These are phyloP conservation scores for Elmis aenea DNA, from an alignment of 2,888 invertebrate genomes.

Conservation along the genomic window DNA sequence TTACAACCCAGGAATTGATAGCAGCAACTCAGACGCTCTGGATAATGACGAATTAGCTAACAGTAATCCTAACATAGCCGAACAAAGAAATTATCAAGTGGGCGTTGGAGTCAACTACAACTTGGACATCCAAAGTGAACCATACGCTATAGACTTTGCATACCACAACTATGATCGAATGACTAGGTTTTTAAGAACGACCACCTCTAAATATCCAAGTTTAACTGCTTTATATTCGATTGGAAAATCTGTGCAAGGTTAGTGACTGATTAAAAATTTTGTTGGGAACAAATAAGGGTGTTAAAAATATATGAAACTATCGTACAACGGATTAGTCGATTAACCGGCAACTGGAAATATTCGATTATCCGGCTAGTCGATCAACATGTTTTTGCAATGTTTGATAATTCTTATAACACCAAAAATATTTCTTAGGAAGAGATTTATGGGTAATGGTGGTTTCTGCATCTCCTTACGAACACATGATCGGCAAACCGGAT, in stretches of 20 bases:
- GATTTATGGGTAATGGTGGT: slow-evolving; percentile 95
- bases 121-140: slow-evolving; percentile 25
- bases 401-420: slow-evolving; percentile 2
- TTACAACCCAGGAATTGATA: no score
- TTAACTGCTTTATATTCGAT: slow-evolving; percentile 89
- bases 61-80: no score
- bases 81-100: slow-evolving; percentile 30
- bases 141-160: slow-evolving; percentile 61
- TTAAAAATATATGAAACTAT: no score
- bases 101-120: slow-evolving; percentile 18
- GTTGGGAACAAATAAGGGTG: no score
- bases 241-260: slow-evolving; percentile 89
- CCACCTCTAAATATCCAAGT: slow-evolving; percentile 76
- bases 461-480: slow-evolving; percentile 83
- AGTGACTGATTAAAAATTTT: slow-evolving; percentile 14
- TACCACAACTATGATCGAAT: slow-evolving; percentile 86
- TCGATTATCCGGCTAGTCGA: no score
- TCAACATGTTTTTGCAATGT: neutral
- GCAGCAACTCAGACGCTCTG: no score
- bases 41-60: no score
- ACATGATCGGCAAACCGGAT: slow-evolving; percentile 93
- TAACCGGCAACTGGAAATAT: no score
- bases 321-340: no score
- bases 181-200: slow-evolving; percentile 74
- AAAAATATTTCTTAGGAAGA: slow-evolving; percentile 59